Percentiles rank a stretch among this genome's conserved stretches.
Evolutionary conservation across 2,113 vertebrate genomes (phyloP).

Genomic region (Edolisoma coerulescens): DNA sequence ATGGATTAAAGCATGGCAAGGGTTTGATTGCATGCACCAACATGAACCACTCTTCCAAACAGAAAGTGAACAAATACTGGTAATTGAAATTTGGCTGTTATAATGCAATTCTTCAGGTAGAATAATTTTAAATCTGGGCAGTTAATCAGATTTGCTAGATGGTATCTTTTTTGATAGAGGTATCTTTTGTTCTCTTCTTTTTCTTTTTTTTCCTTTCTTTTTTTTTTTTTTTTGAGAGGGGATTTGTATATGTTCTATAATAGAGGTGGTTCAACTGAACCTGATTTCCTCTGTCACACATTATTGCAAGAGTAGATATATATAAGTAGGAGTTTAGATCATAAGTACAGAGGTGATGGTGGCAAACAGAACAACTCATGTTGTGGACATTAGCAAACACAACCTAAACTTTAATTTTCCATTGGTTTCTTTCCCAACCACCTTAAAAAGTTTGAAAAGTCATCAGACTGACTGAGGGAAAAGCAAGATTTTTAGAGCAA

Average conservation of each 20-base stretch:
- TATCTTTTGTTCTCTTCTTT: neutral
- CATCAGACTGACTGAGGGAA: neutral
- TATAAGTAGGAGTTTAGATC: neutral
- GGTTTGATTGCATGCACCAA: neutral
- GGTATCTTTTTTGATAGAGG: neutral
- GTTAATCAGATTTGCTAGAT: neutral
- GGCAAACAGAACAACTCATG: neutral
- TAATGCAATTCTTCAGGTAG: neutral
- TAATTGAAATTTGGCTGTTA: neutral
- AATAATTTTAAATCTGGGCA: neutral
- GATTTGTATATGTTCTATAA: neutral
- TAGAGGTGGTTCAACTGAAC: neutral
- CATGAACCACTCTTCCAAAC: neutral
- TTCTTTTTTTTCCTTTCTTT: too few relatives aligned
- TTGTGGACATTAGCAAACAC: neutral
- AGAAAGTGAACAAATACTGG: neutral
- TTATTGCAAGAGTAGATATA: neutral
- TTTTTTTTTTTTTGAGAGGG: fast-evolving
- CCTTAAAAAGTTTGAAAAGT: neutral
- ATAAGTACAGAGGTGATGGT: neutral
- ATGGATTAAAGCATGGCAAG: neutral
- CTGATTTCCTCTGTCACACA: neutral
- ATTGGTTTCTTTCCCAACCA: neutral
- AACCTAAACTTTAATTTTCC: neutral
- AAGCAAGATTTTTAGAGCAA: neutral